Evolutionary conservation across 2,888 invertebrate genomes (phyloP), one percentile per base, ranked within the genome.

Genomic region (Dicranocentrus wangi): DNA sequence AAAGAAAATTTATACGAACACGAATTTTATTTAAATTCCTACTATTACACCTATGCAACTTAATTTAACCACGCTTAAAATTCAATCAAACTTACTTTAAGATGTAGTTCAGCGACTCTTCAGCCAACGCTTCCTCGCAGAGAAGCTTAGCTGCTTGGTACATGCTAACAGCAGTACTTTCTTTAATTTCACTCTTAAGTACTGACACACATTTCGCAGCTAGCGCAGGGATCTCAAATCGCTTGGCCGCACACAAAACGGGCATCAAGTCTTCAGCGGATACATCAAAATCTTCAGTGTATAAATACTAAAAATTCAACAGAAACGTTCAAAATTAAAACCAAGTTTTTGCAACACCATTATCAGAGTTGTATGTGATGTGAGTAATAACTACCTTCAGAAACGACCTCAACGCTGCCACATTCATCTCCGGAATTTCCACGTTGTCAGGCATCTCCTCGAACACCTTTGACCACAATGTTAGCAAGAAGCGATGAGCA

Each of bases 371-470:
- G 15, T 13, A 47, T 10, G 15, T 47, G 47, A 47, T 47, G 2
- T 55, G 21, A 55, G 21, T 17, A 10, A 32, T 32, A 32, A 32
- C 21, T 32, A 84, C 84, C 81, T 83, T 83, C 32, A 84, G 73
- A 58, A 84, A 84, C 19, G 84, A 82, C 27, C 82, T 55, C 1
- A 84, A 58, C 15, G 83, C 84, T 1, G 81, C 83, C 0, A 82
- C 81, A 69, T 83, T 84, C 76, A 84, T 84, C 60, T 84, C 84
- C 1, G 84, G 84, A 17, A 84, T 84, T 51, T 84, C 84, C 13
- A 84, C 84, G 23, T 82, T 84, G 47, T 84, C 82, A 10, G 84
- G 84, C 84, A 84, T 84, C 27, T 83, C 83, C n/a, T 83, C 84
- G 32, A 84, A 84, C 0, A 83, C 84, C n/a, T 83, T 82, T 5